Conservation (phyloP, 2,888 invertebrate species). For the Plebejus melissa region DNA sequence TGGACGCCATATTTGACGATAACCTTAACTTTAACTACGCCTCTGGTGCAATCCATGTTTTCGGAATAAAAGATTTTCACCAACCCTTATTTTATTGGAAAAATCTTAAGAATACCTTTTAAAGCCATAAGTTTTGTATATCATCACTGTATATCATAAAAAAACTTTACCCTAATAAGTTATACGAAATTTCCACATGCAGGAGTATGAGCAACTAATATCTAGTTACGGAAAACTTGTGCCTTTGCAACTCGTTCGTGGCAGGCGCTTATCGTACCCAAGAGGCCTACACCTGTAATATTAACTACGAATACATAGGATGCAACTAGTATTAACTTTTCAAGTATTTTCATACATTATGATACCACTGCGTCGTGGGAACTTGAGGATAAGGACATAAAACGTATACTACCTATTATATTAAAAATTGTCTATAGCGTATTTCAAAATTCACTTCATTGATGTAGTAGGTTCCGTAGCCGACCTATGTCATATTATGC, state of each 20-base stretch:
- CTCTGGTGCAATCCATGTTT: no score
- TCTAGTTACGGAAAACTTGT: constrained; percentile 57
- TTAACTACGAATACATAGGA: constrained; percentile 31
- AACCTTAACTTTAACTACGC: no score
- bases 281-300: constrained; percentile 55
- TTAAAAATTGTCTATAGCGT: not conserved
- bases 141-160: not conserved
- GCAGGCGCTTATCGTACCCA: constrained; percentile 55
- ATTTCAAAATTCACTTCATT: not conserved
- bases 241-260: constrained; percentile 55
- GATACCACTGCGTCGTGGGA: not conserved
- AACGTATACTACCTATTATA: not conserved
- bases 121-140: no score
- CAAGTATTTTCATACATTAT: constrained; percentile 5
- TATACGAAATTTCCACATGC: not conserved
- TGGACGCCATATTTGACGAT: no score
- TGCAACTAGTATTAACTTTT: constrained; percentile 13
- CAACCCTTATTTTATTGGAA: no score
- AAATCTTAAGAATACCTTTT: no score
- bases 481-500: not conserved
- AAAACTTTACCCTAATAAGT: not conserved
- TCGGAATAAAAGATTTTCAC: no score
- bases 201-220: constrained; percentile 36
- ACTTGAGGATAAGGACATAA: not conserved
- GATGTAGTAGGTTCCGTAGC: not conserved